Evolutionary conservation across 2,797 vertebrate genomes (phyloP).

Genomic region (Potorous gilbertii): DNA sequence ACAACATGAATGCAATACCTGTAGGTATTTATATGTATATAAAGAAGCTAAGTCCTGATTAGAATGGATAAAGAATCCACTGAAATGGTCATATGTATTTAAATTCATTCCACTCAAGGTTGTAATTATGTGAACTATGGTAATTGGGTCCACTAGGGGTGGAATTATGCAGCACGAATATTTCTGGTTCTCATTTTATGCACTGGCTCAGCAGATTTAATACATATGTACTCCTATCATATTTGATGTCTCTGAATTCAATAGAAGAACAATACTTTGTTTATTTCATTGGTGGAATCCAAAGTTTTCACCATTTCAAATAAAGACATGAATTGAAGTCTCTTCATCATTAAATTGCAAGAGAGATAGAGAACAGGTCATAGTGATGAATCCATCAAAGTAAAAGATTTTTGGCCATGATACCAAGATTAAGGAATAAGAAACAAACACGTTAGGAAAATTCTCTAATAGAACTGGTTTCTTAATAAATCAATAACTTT

Average conservation of each 20-base stretch:
- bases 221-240: not conserved
- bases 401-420: not conserved
- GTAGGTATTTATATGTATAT: not conserved
- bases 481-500: not conserved
- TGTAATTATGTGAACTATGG: not conserved
- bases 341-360: not conserved
- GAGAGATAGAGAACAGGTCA: not conserved
- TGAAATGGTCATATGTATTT: not conserved
- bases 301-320: not conserved
- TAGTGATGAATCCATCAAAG: not conserved
- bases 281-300: constrained; percentile 11
- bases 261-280: not conserved
- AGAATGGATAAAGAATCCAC: not conserved
- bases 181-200: not conserved
- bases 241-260: not conserved
- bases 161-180: not conserved
- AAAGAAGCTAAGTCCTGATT: not conserved
- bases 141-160: not conserved
- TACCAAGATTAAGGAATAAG: not conserved
- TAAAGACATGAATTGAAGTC: not conserved
- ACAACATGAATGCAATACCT: not conserved
- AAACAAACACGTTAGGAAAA: not conserved
- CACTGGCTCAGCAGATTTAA: not conserved
- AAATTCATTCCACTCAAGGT: not conserved
- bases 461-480: not conserved